phyloP scores from a whole-genome alignment of 2,113 vertebrate genomes.

The Gymnogyps californianus region DNA sequence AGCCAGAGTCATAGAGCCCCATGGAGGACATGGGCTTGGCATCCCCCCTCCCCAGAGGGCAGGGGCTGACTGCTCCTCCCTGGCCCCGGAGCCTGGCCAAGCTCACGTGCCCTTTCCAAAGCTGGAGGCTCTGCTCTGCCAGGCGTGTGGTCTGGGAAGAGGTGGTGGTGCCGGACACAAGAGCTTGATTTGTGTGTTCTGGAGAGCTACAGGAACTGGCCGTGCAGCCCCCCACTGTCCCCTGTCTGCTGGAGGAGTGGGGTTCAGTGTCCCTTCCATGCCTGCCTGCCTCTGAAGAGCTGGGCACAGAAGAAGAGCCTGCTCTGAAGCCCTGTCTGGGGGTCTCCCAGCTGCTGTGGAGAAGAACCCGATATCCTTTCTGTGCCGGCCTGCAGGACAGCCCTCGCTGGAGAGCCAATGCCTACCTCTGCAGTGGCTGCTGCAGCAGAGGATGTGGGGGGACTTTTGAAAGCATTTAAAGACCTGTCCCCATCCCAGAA shows the following conservation, averaged over 20 bases:
- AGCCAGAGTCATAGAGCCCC: background rate
- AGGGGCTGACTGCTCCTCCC: background rate
- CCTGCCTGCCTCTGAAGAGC: background rate
- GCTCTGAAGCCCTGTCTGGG: background rate
- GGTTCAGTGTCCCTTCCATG: background rate
- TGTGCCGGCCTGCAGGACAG: background rate
- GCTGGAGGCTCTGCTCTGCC: background rate
- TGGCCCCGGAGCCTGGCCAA: background rate
- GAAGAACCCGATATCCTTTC: fast-evolving
- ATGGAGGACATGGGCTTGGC: background rate
- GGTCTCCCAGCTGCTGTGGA: background rate
- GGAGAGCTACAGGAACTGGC: background rate
- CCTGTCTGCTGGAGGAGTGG: background rate
- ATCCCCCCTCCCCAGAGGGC: background rate
- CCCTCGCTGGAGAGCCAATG: background rate
- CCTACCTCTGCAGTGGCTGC: background rate
- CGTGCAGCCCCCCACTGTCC: fast-evolving
- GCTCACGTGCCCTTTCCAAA: background rate
- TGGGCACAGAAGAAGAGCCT: background rate
- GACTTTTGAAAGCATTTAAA: background rate
- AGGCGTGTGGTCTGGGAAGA: background rate
- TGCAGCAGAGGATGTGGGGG: background rate
- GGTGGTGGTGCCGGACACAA: background rate
- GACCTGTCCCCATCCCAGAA: background rate
- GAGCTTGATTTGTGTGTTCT: background rate